A percentile compares a stretch with the other conserved stretches of the same genome.
These are phyloP conservation scores for Apostichopus leukothele DNA, from an alignment of 53 echinoderm and acorn worm species.

Conservation along the genomic window DNA sequence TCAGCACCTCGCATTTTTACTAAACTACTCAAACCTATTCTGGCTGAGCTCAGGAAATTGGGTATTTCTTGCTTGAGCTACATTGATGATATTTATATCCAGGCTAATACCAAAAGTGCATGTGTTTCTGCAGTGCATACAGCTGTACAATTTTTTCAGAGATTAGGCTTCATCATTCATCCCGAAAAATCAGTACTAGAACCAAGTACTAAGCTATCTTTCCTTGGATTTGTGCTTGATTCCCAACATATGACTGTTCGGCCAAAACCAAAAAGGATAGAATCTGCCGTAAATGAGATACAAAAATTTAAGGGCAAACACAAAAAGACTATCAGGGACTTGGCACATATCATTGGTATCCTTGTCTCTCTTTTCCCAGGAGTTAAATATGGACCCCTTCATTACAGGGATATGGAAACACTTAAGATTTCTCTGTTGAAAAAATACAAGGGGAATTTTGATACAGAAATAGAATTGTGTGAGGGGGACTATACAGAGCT, in stretches of 20 bases:
- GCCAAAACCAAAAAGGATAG: not conserved
- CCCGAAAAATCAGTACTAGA: slow-evolving; percentile 57
- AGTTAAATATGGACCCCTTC: slow-evolving; percentile 58
- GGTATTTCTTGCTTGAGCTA: slow-evolving; percentile 5
- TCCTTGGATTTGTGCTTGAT: slow-evolving; percentile 53
- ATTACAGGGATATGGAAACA: slow-evolving; percentile 56
- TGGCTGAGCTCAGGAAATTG: slow-evolving; percentile 8
- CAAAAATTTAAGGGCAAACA: slow-evolving; percentile 21
- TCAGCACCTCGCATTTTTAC: slow-evolving; percentile 40
- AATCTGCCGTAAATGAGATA: not conserved
- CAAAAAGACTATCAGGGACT: slow-evolving; percentile 8
- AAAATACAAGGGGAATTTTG: slow-evolving; percentile 55
- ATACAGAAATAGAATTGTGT: slow-evolving; percentile 48
- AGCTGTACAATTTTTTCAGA: not conserved
- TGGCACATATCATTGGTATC: slow-evolving; percentile 13
- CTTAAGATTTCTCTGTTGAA: slow-evolving; percentile 33
- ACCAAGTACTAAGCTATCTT: too few relatives aligned
- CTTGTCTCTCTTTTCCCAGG: slow-evolving; percentile 22
- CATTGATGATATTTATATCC: slow-evolving; percentile 21
- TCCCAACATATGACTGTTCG: slow-evolving; percentile 55
- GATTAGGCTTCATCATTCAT: slow-evolving; percentile 49
- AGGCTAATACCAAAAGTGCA: not conserved
- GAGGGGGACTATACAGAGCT: slow-evolving; percentile 17
- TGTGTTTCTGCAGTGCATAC: not conserved
- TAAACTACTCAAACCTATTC: slow-evolving; percentile 38